Conservation (phyloP, 2,888 invertebrate genomes). For the Dicycla oo region DNA sequence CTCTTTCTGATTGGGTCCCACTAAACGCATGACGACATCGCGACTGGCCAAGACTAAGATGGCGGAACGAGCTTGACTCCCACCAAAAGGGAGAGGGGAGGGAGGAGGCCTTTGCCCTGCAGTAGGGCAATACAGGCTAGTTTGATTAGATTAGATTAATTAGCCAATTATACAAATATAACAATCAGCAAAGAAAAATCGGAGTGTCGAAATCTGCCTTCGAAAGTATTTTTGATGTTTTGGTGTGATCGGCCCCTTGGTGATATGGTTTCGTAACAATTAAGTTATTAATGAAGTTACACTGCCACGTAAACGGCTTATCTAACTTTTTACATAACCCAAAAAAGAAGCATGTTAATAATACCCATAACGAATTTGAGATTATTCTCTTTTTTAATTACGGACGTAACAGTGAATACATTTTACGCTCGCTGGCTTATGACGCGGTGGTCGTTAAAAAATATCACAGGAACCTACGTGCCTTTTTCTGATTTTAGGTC, state of each 20-base stretch:
- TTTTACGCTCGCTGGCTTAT: slow-evolving; percentile 38
- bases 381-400: slow-evolving; percentile 34
- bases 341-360: slow-evolving; percentile 12
- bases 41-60: too few relatives aligned
- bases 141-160: too few relatives aligned
- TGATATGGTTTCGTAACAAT: not conserved
- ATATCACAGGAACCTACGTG: slow-evolving; percentile 3
- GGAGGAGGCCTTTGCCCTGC: too few relatives aligned
- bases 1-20: too few relatives aligned
- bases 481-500: not conserved
- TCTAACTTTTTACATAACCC: slow-evolving; percentile 20
- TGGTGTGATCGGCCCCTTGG: not conserved
- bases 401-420: slow-evolving; percentile 34
- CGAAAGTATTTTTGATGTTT: not conserved
- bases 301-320: slow-evolving; percentile 3
- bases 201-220: not conserved
- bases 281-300: not conserved
- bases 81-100: too few relatives aligned
- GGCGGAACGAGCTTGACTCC: too few relatives aligned
- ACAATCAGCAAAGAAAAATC: not conserved
- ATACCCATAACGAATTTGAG: not conserved
- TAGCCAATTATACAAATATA: not conserved
- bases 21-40: too few relatives aligned
- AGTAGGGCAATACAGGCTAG: too few relatives aligned
- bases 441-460: slow-evolving; percentile 31